Evolutionary conservation across 2,113 vertebrate genomes (phyloP), one percentile per base, ranked within the genome.

Genomic region (Planiliza haematocheilus): DNA sequence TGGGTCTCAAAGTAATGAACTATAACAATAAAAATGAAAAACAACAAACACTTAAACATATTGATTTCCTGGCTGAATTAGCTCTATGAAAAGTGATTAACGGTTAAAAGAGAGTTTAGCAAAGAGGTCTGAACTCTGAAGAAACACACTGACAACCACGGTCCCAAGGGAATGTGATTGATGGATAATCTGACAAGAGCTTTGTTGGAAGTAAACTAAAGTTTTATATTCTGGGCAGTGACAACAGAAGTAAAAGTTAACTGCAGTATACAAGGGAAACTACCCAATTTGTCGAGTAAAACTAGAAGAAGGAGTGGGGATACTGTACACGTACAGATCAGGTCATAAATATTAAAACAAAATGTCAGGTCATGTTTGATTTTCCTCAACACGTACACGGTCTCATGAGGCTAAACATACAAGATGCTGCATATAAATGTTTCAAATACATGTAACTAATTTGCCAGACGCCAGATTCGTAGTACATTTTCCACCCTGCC

Each of bases 401-500:
- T 48, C 42, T 64, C 36, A 14, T 34, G 53, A 55, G 41, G 36
- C 16, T 34, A 7, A 36, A 56, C 7, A 66, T 43, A 37, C 21
- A 79, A 34, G 9, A 38, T 11, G 37, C 14, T 68, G 43, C 61
- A 59, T 42, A 51, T 17, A 74, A 77, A 79, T 57, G 56, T 57
- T 52, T 79, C 36, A 81, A 67, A 87, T 62, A 59, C 39, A 71
- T 72, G 48, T 10, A 70, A 57, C 57, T 61, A 17, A 80, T 72
- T 63, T 81, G 55, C 38, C 59, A 77, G 77, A 74, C 1, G 36
- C 36, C 50, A 76, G 38, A 69, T 46, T 74, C 70, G 63, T 64
- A 66, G 53, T 66, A 70, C 24, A 77, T 66, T 83, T 79, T 83
- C 77, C 70, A 72, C 57, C 41, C 67, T 56, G 39, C 61, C 34